A percentile compares a stretch with the other conserved stretches of the same genome.
These are phyloP conservation scores for Drusus annulatus DNA, from an alignment of 1,140 invertebrate genomes.

Conservation along the genomic window DNA sequence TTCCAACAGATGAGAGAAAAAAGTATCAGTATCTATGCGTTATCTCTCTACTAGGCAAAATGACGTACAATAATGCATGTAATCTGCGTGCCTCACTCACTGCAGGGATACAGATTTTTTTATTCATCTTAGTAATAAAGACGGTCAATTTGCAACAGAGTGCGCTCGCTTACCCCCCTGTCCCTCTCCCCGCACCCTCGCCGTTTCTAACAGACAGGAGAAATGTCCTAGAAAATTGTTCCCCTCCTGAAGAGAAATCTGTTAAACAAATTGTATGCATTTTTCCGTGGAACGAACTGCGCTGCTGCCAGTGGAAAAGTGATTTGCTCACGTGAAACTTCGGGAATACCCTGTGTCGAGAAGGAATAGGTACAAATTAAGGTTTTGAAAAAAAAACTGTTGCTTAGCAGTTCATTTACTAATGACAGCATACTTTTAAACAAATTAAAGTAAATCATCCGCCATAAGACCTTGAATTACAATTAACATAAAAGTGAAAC, in stretches of 20 bases:
- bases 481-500: no score
- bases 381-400: no score
- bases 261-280: slow-evolving; percentile 59
- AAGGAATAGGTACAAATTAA: no score
- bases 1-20: no score
- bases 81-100: background rate
- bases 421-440: no score
- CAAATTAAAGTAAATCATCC: no score
- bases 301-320: slow-evolving; percentile 5
- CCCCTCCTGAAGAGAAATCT: slow-evolving; percentile 54
- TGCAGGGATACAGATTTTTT: background rate
- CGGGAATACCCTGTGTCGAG: no score
- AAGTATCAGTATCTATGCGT: no score
- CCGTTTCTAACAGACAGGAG: slow-evolving; percentile 50
- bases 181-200: background rate
- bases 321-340: background rate
- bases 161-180: slow-evolving; percentile 8
- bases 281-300: slow-evolving; percentile 45
- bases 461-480: no score
- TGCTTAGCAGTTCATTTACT: no score
- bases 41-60: no score
- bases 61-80: background rate
- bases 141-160: slow-evolving; percentile 58
- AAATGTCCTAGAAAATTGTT: slow-evolving; percentile 59
- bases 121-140: slow-evolving; percentile 50